Evolutionary conservation across 2,888 invertebrate genomes (phyloP).

Genomic region (Elegia similella): DNA sequence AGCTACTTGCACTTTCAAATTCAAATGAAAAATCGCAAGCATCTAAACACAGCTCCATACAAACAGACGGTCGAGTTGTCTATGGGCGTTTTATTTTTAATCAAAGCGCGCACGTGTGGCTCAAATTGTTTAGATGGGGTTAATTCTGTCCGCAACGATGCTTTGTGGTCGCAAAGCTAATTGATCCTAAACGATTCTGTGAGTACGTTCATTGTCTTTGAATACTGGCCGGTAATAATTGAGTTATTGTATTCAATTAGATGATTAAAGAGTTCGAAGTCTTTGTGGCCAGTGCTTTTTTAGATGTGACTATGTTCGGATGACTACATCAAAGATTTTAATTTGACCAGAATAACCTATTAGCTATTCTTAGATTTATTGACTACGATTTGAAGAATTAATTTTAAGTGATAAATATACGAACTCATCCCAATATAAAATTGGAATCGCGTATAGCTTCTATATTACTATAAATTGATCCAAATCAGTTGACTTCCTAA

Average conservation of each 20-base stretch:
- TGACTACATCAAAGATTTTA: neutral
- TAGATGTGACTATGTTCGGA: no score
- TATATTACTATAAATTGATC: no score
- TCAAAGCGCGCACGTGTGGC: conserved; percentile 57
- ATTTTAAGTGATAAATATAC: no score
- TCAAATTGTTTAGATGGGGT: conserved; percentile 45
- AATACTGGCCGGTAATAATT: conserved; percentile 17
- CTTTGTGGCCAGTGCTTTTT: neutral
- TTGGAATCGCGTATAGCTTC: no score
- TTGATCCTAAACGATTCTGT: conserved; percentile 23
- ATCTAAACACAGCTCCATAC: conserved; percentile 41
- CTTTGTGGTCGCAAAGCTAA: conserved; percentile 45
- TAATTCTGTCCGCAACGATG: conserved; percentile 51
- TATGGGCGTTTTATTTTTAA: conserved; percentile 70
- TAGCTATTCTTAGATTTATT: no score
- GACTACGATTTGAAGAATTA: no score
- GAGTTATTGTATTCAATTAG: conserved; percentile 17
- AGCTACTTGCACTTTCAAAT: neutral
- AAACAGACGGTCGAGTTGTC: conserved; percentile 52
- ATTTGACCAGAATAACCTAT: no score
- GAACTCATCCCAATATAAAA: no score
- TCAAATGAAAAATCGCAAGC: conserved; percentile 12
- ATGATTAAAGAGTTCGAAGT: conserved; percentile 17
- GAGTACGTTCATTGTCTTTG: conserved; percentile 15
- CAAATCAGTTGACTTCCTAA: no score